Conservation (phyloP, 2,888 invertebrate species). For the Uropetala carovei region DNA sequence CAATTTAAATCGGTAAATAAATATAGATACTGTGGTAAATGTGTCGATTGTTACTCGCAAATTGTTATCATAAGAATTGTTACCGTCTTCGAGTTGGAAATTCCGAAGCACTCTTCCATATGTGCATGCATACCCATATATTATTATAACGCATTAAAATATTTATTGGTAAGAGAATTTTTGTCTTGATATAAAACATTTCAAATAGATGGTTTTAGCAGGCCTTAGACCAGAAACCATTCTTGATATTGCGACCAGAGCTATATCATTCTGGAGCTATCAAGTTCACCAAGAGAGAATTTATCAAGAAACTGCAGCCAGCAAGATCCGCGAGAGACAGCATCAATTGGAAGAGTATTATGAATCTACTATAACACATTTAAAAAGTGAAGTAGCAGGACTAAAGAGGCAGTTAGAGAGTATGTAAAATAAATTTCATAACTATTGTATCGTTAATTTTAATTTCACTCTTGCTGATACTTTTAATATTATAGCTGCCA, state of each 20-base stretch:
- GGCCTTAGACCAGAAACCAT: conserved; percentile 75
- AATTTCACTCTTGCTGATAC: background rate
- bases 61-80: too few species aligned
- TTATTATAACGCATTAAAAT: background rate
- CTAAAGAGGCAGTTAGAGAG: conserved; percentile 68
- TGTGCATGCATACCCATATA: too few species aligned
- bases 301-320: conserved; percentile 67
- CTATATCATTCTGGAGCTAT: conserved; percentile 75
- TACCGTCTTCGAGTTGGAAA: too few species aligned
- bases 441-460: conserved; percentile 14
- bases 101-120: too few species aligned
- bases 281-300: conserved; percentile 72
- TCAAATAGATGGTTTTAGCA: conserved; percentile 73
- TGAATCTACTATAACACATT: conserved; percentile 66
- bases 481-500: conserved; percentile 68
- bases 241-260: conserved; percentile 74
- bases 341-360: conserved; percentile 67
- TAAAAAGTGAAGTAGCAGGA: conserved; percentile 68
- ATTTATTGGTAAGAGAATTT: background rate
- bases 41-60: too few species aligned
- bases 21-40: background rate
- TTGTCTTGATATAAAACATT: conserved; percentile 26
- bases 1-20: conserved; percentile 73
- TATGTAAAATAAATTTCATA: conserved; percentile 63
- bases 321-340: conserved; percentile 66